These are phyloP conservation scores for Chalcis sispes DNA, from an alignment of 2,888 invertebrate genomes.

Conservation along the genomic window DNA sequence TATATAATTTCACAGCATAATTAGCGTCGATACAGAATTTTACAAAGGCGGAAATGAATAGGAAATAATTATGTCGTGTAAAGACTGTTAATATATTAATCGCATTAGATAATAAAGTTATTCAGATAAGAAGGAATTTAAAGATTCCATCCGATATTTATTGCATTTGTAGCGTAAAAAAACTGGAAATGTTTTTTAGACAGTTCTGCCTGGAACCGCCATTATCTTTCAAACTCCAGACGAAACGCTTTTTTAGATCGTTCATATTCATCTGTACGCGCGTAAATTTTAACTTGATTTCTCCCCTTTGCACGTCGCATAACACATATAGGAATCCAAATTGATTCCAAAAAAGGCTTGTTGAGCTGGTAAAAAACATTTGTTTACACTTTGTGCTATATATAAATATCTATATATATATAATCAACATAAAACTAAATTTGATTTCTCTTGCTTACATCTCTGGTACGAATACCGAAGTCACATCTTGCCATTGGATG, in stretches of 20 bases:
- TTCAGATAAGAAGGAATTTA: slow-evolving; percentile 4
- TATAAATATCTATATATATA: slow-evolving; percentile 40
- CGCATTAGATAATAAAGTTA: slow-evolving; percentile 65
- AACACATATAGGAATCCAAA: slow-evolving; percentile 6
- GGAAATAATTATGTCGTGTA: slow-evolving; percentile 65
- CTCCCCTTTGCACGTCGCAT: not conserved
- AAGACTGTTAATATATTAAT: slow-evolving; percentile 73
- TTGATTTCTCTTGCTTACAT: slow-evolving; percentile 61
- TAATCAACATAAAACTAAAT: slow-evolving; percentile 64
- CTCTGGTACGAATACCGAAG: too few species aligned
- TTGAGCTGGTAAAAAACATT: slow-evolving; percentile 2
- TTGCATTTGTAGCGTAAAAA: slow-evolving; percentile 2
- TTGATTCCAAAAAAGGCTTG: slow-evolving; percentile 6
- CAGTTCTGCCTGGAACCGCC: slow-evolving; percentile 18
- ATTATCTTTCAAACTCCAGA: too few species aligned
- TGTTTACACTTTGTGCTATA: slow-evolving; percentile 24
- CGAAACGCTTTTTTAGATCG: not conserved
- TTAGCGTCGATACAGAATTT: slow-evolving; percentile 73
- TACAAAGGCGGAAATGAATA: slow-evolving; percentile 66
- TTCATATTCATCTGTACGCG: slow-evolving; percentile 1
- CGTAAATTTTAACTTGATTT: slow-evolving; percentile 5
- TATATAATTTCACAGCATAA: slow-evolving; percentile 70
- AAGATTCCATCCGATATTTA: slow-evolving; percentile 4
- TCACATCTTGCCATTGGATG: slow-evolving; percentile 32
- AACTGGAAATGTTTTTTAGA: slow-evolving; percentile 8